These are phyloP conservation scores for Drosophila meridiana DNA, from an alignment of 2,888 invertebrate species.

Conservation along the genomic window DNA sequence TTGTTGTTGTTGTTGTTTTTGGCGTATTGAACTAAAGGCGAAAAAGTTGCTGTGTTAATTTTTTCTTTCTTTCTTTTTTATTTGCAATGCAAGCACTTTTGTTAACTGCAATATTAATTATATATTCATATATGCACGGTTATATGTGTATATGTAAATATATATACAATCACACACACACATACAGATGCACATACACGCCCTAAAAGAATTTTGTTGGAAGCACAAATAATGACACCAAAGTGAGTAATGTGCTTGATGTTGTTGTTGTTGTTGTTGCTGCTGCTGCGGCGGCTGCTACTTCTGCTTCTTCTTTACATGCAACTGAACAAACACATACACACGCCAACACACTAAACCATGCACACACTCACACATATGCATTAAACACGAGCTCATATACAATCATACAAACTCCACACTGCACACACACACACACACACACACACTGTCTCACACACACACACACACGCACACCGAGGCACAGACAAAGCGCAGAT, in stretches of 20 bases:
- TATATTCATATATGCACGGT: not conserved
- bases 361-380: constrained; percentile 35
- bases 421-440: constrained; percentile 17
- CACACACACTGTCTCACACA: constrained; percentile 17
- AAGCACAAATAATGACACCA: constrained; percentile 55
- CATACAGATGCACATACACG: constrained; percentile 42
- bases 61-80: constrained; percentile 40
- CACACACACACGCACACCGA: constrained; percentile 31
- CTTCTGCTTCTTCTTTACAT: constrained; percentile 43
- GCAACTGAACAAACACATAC: constrained; percentile 64
- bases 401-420: constrained; percentile 37
- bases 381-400: constrained; percentile 40
- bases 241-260: constrained; percentile 59
- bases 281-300: constrained; percentile 36
- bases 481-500: constrained; percentile 72
- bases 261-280: constrained; percentile 22
- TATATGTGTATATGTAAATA: not conserved
- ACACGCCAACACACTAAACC: constrained; percentile 37
- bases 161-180: constrained; percentile 18
- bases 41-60: constrained; percentile 59
- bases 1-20: constrained; percentile 5
- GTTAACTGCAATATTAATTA: constrained; percentile 45
- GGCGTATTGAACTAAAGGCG: constrained; percentile 29
- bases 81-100: constrained; percentile 68
- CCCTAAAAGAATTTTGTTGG: constrained; percentile 67